Base-by-base conservation (phyloP, 2,888 invertebrate genomes). In the Cerastoderma edule region DNA sequence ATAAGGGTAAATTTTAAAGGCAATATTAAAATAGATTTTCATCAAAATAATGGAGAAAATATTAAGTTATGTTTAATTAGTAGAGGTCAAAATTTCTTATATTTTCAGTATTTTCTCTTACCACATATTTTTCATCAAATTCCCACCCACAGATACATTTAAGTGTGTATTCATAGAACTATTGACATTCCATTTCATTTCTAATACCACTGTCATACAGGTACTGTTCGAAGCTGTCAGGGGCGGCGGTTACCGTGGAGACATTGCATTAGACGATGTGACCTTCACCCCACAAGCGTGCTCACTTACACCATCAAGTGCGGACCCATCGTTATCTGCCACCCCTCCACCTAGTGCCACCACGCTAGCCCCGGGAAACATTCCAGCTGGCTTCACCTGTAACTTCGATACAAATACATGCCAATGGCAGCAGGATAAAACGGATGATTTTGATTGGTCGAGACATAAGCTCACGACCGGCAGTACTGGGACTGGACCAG, bases 391-490 rank as follows among this genome's bases (percentile, higher is more conserved):
- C 6, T 88, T 87, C 72, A 78, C 76, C 35, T 91, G 91, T 77
- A 86, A 87, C 72, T 91, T 91, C 82, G 89, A 90, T 69, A 67
- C 81, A 19, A 83, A 82, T 64, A 53, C 84, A 24, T 91, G 90
- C 73, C 76, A 84, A 32, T 91, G 89, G 88, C 85, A 74, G 0
- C 88, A 90, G 69, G 88, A 86, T 75, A 78, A 10, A 46, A 80
- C 83, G 2, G 88, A 89, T 54, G 81, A 87, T 77, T 89, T 88
- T 81, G 79, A 89, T 79, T 91, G 91, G 91, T 57, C 71, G 5
- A 72, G 90, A 63, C 77, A 84, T 33, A 76, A 75, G n/a, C 87
- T 87, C 2, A 48, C 65, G 0, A 89, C 89, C 16, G 60, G 63
- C 1, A 76, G 83, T 19, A 19, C 39, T 27, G 72, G 76, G 2